Conservation (phyloP, 2,888 invertebrate genomes). For the Hecatera dysodea region DNA sequence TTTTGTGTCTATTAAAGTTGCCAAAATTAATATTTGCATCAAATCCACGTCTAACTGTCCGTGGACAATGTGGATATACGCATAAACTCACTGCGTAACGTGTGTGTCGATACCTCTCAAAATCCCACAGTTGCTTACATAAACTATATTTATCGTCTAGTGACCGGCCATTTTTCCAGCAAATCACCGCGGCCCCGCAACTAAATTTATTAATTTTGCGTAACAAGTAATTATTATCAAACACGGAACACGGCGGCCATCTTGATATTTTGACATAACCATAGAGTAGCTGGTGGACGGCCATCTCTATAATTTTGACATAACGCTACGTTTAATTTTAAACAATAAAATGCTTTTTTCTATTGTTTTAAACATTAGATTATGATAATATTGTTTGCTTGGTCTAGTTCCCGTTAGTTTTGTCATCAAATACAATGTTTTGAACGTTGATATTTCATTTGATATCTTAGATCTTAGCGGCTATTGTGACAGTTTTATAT, state of each 20-base stretch:
- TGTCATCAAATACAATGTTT: constrained; percentile 61
- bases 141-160: constrained; percentile 53
- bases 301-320: constrained; percentile 61
- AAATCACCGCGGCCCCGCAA: constrained; percentile 55
- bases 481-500: constrained; percentile 54
- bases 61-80: constrained; percentile 18
- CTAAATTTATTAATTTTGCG: constrained; percentile 65
- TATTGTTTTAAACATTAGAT: constrained; percentile 64
- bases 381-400: constrained; percentile 60
- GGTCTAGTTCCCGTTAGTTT: constrained; percentile 65
- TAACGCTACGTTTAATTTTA: constrained; percentile 54
- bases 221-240: constrained; percentile 61
- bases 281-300: constrained; percentile 36
- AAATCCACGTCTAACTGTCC: constrained; percentile 26
- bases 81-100: constrained; percentile 25
- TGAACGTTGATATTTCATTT: constrained; percentile 45
- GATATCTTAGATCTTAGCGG: constrained; percentile 47
- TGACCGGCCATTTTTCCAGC: constrained; percentile 50
- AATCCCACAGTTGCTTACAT: constrained; percentile 45
- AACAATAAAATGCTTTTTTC: constrained; percentile 61
- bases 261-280: constrained; percentile 62
- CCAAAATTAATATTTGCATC: constrained; percentile 1
- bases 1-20: constrained; percentile 12
- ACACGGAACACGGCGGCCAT: constrained; percentile 60
- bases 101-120: constrained; percentile 35